A percentile compares a stretch with the other conserved stretches of the same genome.
Evolutionary conservation across 2,797 vertebrate genomes (phyloP).

Genomic region (Coluber constrictor): DNA sequence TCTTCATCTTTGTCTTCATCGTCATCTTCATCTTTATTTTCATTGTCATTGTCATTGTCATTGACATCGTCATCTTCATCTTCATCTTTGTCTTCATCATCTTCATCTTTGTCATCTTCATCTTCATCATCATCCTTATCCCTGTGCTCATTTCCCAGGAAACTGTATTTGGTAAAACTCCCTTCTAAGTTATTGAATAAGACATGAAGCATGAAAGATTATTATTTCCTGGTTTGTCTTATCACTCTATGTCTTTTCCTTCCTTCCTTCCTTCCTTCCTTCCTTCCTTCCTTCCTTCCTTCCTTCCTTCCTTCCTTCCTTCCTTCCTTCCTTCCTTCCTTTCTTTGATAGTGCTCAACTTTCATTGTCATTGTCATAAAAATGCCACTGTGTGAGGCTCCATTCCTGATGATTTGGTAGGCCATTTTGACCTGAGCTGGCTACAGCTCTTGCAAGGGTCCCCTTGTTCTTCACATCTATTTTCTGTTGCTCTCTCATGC

Average conservation of each 20-base stretch:
- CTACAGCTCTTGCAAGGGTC: not conserved
- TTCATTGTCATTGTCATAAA: constrained; percentile 22
- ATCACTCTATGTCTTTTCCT: constrained; percentile 36
- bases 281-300: not conserved
- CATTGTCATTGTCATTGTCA: too few relatives aligned
- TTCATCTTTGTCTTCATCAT: too few relatives aligned
- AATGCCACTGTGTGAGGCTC: not conserved
- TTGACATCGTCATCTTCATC: too few relatives aligned
- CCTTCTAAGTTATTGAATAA: not conserved
- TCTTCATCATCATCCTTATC: not conserved
- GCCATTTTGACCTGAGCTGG: not conserved
- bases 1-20: too few relatives aligned
- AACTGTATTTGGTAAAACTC: not conserved
- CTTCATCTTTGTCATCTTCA: too few relatives aligned
- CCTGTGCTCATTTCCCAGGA: constrained; percentile 20
- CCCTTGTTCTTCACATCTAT: not conserved
- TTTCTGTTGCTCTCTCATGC: not conserved
- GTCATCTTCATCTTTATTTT: too few relatives aligned
- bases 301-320: too few relatives aligned
- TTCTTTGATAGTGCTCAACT: not conserved
- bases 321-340: too few relatives aligned
- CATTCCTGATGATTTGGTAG: not conserved
- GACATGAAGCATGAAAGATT: constrained; percentile 32
- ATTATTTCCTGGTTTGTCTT: constrained; percentile 51
- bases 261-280: not conserved